phyloP scores from a whole-genome alignment of 2,888 invertebrate genomes.

The Cataglyphis albicans region DNA sequence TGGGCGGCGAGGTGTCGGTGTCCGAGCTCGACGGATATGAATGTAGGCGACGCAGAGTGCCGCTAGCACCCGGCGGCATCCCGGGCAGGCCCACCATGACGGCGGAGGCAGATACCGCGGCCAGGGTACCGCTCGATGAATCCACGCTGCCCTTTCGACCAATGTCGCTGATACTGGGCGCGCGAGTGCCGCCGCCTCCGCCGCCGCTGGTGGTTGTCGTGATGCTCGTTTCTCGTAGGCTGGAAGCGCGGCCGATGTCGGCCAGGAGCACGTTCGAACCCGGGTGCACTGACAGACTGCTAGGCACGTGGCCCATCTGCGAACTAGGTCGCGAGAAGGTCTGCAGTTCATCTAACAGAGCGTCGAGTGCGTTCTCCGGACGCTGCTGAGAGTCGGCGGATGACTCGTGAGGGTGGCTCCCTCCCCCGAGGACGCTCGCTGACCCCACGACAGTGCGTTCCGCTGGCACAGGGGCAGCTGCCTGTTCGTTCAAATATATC shows the following conservation, averaged over 20 bases:
- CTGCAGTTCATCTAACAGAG: conserved; percentile 97
- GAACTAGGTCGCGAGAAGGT: conserved; percentile 93
- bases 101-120: conserved; percentile 73
- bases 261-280: conserved; percentile 69
- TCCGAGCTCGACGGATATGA: conserved; percentile 95
- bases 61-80: conserved; percentile 71
- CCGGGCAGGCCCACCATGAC: not conserved
- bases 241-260: conserved; percentile 86
- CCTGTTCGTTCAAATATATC: conserved; percentile 75
- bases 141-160: conserved; percentile 88
- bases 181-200: conserved; percentile 36
- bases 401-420: conserved; percentile 88
- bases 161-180: conserved; percentile 87
- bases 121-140: conserved; percentile 82
- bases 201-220: conserved; percentile 2
- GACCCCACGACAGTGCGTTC: conserved; percentile 88
- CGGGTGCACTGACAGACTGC: conserved; percentile 42
- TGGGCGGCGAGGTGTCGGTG: conserved; percentile 92
- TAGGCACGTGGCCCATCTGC: conserved; percentile 79
- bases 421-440: conserved; percentile 88
- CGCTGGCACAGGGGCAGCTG: conserved; percentile 89
- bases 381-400: conserved; percentile 88
- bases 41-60: conserved; percentile 91
- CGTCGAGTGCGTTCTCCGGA: conserved; percentile 98
- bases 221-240: conserved; percentile 84